A percentile compares a stretch with the other conserved stretches of the same genome.
Evolutionary conservation across 1,140 invertebrate genomes (phyloP).

Genomic region (Araneus ventricosus): DNA sequence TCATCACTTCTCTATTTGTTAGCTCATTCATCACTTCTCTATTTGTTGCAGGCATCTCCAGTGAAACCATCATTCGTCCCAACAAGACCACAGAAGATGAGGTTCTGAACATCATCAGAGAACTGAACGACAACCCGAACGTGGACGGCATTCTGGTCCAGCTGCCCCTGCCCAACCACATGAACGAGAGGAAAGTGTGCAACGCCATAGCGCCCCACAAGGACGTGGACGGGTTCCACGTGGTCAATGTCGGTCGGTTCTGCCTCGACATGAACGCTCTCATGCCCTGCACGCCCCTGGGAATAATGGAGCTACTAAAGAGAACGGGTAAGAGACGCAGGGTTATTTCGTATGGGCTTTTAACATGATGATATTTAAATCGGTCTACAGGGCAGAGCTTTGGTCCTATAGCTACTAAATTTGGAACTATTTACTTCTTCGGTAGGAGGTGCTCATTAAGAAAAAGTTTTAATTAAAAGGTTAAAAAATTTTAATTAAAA

Average conservation of each 20-base stretch:
- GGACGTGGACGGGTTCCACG: conserved; percentile 94
- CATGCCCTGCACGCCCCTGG: conserved; percentile 95
- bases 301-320: conserved; percentile 95
- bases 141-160: conserved; percentile 98
- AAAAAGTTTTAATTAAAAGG: too few relatives aligned
- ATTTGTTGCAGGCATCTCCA: conserved; percentile 83
- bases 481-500: too few relatives aligned
- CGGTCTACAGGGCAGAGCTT: too few relatives aligned
- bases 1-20: too few relatives aligned
- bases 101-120: conserved; percentile 82
- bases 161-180: conserved; percentile 91
- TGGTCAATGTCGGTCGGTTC: conserved; percentile 92
- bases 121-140: conserved; percentile 89
- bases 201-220: conserved; percentile 92
- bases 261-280: conserved; percentile 88
- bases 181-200: conserved; percentile 90
- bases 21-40: too few relatives aligned
- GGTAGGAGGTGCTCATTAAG: too few relatives aligned
- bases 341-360: too few relatives aligned
- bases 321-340: conserved; percentile 80
- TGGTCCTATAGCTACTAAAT: too few relatives aligned
- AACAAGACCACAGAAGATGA: conserved; percentile 91
- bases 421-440: too few relatives aligned
- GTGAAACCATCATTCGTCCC: conserved; percentile 85
- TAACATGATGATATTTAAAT: too few relatives aligned